Base-by-base conservation (phyloP, 2,888 invertebrate genomes). In the Erebia aethiops region DNA sequence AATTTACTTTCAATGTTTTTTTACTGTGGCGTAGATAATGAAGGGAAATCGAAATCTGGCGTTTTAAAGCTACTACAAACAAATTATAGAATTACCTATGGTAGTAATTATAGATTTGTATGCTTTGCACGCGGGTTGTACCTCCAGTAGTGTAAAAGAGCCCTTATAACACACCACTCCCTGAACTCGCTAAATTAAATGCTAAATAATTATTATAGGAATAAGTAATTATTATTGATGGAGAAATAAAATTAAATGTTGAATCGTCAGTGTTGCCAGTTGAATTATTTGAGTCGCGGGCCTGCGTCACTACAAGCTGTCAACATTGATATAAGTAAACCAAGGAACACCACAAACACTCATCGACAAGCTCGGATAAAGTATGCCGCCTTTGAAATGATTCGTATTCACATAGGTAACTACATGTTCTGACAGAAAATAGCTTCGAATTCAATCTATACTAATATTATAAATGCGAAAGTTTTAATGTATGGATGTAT, bases 241-340 rank as follows among this genome's bases (percentile, higher is more conserved):
- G 71, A 16, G 49, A 57, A 46, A 60, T 13, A 57, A 26, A 54
- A 54, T 54, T 54, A 18, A 41, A 68, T 73, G 57, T 72, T 70
- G 62, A 61, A 65, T 62, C 54, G 52, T 67, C 63, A 54, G 18
- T 74, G 72, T 72, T 74, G 74, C 72, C 74, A 71, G 71, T 70
- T 72, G 66, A 58, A 46, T 54, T 52, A 16, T 52, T 72, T 70
- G 35, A 46, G 16, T 68, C 54, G 13, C 56, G 43, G 64, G 57
- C 67, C 68, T 35, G 64, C 66, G 54, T 9, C 9, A 43, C 21
- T 35, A 46, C 46, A 46, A 63, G 51, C 11, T 46, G 46, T 51
- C 51, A n/a, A 51, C n/a, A 51, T 49, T 49, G 49, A 49, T 49
- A n/a, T 49, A 49, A n/a, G 14, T 11, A 49, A n/a, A 49, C 5